Evolutionary conservation across 2,113 vertebrate species (phyloP).

Genomic region (Craseonycteris thonglongyai): DNA sequence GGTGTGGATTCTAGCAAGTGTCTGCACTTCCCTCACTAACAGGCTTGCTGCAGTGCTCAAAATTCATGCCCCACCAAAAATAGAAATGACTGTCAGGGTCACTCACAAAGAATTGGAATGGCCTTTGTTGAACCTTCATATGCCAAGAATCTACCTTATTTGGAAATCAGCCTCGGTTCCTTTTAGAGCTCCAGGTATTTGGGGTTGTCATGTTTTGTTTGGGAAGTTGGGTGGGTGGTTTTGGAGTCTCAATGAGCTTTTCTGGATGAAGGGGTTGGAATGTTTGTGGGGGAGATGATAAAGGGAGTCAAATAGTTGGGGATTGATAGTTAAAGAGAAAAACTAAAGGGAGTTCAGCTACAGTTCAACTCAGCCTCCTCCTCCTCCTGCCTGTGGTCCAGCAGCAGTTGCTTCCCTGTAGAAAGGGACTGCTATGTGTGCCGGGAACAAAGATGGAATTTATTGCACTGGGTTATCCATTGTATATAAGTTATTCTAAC

Average conservation of each 20-base stretch:
- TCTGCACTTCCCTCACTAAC: background rate
- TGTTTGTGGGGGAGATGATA: slow-evolving; percentile 37
- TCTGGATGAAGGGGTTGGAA: slow-evolving; percentile 15
- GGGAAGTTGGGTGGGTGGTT: slow-evolving; percentile 20
- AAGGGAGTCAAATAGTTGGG: slow-evolving; percentile 48
- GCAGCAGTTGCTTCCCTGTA: slow-evolving; percentile 18
- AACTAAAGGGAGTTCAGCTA: slow-evolving; percentile 57
- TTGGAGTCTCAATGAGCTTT: slow-evolving; percentile 29
- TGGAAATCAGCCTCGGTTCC: slow-evolving; percentile 22
- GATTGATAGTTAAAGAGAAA: slow-evolving; percentile 45
- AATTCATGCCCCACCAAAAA: slow-evolving; percentile 28
- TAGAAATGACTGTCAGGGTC: slow-evolving; percentile 40
- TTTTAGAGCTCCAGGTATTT: slow-evolving; percentile 44
- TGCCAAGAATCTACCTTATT: slow-evolving; percentile 55
- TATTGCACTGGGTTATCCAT: slow-evolving; percentile 40
- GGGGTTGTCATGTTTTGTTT: slow-evolving; percentile 31
- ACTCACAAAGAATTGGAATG: slow-evolving; percentile 18
- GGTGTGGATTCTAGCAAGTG: background rate
- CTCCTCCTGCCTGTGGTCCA: slow-evolving; percentile 5
- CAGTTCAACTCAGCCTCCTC: slow-evolving; percentile 58
- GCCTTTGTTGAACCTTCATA: slow-evolving; percentile 42
- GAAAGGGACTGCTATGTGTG: background rate
- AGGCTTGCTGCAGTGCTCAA: background rate
- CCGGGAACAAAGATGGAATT: slow-evolving; percentile 45
- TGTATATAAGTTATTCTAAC: slow-evolving; percentile 49